Base-by-base conservation (phyloP, 1,140 invertebrate species). In the Bilobella aurantiaca region DNA sequence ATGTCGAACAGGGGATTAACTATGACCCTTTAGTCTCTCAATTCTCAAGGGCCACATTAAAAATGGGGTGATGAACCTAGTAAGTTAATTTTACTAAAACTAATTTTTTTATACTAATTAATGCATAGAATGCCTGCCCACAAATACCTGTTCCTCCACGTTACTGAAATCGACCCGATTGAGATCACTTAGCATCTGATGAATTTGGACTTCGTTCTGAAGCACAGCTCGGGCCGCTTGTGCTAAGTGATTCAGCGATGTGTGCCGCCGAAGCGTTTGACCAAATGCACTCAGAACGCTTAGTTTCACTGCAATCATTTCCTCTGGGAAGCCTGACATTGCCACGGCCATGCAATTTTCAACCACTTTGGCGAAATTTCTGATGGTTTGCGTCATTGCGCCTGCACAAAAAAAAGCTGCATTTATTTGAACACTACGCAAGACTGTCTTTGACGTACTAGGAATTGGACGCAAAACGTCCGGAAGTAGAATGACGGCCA, bases 111-210 rank as follows among this genome's bases (percentile, higher is more conserved):
- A n/a, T n/a, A n/a, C n/a, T n/a, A n/a, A n/a, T n/a, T n/a, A n/a
- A n/a, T n/a, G n/a, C n/a, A n/a, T n/a, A n/a, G n/a, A n/a, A n/a
- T n/a, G n/a, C n/a, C n/a, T n/a, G n/a, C n/a, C n/a, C n/a, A n/a
- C n/a, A n/a, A n/a, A n/a, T 76, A 86, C 88, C 81, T 85, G 83
- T 72, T 85, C 86, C 78, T 96, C 93, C 3, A 98, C 93, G 81
- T 96, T 96, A 74, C 92, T 89, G 80, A 98, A 97, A 79, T 98
- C 94, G 3, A 98, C 94, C 73, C 93, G 86, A 81, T 95, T 97
- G 57, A 99, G 81, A 81, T 99, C 96, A 46, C 90, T 85, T 59
- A 98, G 79, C 96, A 99, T 99, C 83, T 98, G 92, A 74, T 86
- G 85, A 72, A 98, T 96, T 83, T 98, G 95, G 74, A 87, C 86